A percentile compares a stretch with the other conserved stretches of the same genome.
Evolutionary conservation across 1,140 invertebrate species (phyloP).

Genomic region (Heterodera schachtii): DNA sequence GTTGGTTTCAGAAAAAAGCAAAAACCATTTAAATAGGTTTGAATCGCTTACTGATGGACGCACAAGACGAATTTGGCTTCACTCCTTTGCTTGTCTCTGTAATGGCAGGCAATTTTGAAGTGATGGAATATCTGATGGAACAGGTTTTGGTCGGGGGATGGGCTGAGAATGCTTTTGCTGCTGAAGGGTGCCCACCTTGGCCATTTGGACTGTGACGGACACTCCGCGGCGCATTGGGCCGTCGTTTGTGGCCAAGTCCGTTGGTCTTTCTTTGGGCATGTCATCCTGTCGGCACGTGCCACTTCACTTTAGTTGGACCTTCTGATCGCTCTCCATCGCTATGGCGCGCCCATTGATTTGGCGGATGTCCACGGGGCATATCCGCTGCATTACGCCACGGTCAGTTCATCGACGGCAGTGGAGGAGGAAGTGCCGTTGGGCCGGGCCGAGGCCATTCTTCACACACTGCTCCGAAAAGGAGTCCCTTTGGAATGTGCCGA

Average conservation of each 20-base stretch:
- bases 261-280: conserved; percentile 66
- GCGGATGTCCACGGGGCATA: conserved; percentile 86
- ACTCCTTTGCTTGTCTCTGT: conserved; percentile 64
- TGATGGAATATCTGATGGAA: conserved; percentile 66
- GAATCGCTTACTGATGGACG: conserved; percentile 58
- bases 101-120: conserved; percentile 66
- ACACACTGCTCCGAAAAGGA: conserved; percentile 79
- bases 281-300: background rate
- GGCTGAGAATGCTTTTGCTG: background rate
- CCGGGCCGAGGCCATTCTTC: conserved; percentile 77
- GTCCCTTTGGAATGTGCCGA: conserved; percentile 81
- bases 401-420: conserved; percentile 69
- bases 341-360: conserved; percentile 80
- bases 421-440: conserved; percentile 74
- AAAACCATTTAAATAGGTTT: conserved; percentile 17
- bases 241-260: conserved; percentile 68
- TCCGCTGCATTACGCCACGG: conserved; percentile 90
- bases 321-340: conserved; percentile 79
- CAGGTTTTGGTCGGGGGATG: conserved; percentile 30
- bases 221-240: conserved; percentile 96
- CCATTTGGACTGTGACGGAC: conserved; percentile 85
- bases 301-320: conserved; percentile 73
- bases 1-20: conserved; percentile 8
- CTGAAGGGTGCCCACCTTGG: conserved; percentile 77
- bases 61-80: conserved; percentile 58